Evolutionary conservation across 1,140 invertebrate species (phyloP).

Genomic region (Fopius arisanus): DNA sequence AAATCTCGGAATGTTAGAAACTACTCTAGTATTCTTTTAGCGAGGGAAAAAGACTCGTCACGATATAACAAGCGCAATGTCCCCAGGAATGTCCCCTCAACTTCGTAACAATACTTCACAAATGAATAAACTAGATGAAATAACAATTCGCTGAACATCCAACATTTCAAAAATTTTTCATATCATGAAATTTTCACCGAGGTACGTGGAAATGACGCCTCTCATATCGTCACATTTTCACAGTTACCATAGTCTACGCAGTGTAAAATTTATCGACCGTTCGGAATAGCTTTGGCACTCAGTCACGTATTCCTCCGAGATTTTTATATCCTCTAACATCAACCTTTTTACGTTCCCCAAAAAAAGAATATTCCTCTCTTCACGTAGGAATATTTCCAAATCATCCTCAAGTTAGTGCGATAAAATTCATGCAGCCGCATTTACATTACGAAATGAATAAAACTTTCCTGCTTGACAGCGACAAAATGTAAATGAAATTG

Average conservation of each 20-base stretch:
- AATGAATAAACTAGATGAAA: background rate
- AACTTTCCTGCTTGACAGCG: background rate
- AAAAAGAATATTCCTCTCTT: background rate
- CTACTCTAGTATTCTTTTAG: background rate
- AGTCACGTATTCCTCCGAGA: conserved; percentile 8
- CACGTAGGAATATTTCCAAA: background rate
- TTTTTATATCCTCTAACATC: conserved; percentile 2
- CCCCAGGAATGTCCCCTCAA: background rate
- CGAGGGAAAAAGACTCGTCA: background rate
- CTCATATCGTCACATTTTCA: background rate
- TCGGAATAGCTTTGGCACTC: conserved; percentile 3
- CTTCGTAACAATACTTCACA: background rate
- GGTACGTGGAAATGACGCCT: background rate
- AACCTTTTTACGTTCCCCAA: background rate
- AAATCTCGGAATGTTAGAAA: background rate
- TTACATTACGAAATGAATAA: background rate
- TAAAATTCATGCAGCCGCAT: background rate
- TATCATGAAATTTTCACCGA: background rate
- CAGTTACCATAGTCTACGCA: conserved; percentile 1
- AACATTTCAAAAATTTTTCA: too few relatives aligned
- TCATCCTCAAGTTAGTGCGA: background rate
- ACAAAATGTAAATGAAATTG: background rate
- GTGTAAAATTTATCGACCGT: conserved; percentile 9
- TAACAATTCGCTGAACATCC: background rate
- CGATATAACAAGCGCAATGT: background rate